Conservation (phyloP, 2,797 vertebrate species). For the Sebastes reedi region DNA sequence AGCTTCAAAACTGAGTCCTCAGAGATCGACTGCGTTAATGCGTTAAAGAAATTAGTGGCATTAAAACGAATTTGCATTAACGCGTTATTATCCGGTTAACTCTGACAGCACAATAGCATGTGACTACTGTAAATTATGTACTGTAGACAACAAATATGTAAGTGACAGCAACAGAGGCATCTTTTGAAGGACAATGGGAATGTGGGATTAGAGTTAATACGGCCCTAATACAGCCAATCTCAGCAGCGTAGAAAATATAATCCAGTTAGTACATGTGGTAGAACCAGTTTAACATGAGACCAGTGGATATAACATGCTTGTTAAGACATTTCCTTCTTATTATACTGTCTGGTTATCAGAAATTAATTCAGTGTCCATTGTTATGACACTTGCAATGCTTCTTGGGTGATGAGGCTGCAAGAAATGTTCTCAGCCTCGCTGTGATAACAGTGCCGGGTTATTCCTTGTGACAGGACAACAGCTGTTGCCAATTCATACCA, state of each 20-base stretch:
- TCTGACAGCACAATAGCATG: neutral
- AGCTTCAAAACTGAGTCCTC: neutral
- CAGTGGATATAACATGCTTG: slow-evolving; percentile 27
- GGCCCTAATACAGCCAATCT: slow-evolving; percentile 66
- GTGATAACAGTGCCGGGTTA: slow-evolving; percentile 4
- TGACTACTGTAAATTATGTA: neutral
- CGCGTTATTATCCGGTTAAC: rapidly evolving
- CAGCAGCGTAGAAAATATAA: slow-evolving; percentile 74
- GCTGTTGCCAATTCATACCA: slow-evolving; percentile 28
- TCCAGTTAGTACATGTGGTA: slow-evolving; percentile 68
- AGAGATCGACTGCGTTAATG: neutral
- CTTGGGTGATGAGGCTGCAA: slow-evolving; percentile 1
- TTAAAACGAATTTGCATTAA: neutral
- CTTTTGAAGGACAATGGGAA: slow-evolving; percentile 30
- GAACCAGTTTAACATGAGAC: slow-evolving; percentile 31
- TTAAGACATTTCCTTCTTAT: slow-evolving; percentile 37
- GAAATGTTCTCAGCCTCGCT: neutral
- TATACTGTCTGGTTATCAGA: slow-evolving; percentile 8
- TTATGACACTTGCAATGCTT: slow-evolving; percentile 12
- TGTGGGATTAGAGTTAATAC: slow-evolving; percentile 77
- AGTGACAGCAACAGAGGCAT: slow-evolving; percentile 14
- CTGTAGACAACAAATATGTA: slow-evolving; percentile 11
- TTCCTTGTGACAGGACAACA: slow-evolving; percentile 30
- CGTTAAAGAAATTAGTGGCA: neutral
- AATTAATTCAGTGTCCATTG: slow-evolving; percentile 9